Evolutionary conservation across 2,797 vertebrate species (phyloP), one percentile per base, ranked within the genome.

Genomic region (Smutsia temminckii): DNA sequence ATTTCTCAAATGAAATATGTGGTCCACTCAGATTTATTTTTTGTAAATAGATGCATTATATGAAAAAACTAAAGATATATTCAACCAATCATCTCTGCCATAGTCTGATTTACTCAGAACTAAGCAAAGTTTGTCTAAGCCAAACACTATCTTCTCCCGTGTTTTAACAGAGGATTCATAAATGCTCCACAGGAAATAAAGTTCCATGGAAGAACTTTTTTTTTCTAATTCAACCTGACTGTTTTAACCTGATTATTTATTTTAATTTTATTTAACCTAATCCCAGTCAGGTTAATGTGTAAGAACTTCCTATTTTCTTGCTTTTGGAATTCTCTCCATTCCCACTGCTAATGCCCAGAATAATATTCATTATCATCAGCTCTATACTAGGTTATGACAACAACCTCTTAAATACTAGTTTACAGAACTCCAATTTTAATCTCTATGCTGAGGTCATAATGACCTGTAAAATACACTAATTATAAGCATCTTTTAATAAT

Each of bases 1-100:
- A 87, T 93, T 97, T 79, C 46, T 92, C 51, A 57, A 87, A 16
- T 64, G 57, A 1, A 95, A 89, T 55, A 89, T 77, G 49, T 10
- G 89, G 23, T 42, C 37, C 63, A 93, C 29, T 10, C n/a, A 72
- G 18, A 84, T 77, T 92, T 80, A 42, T 32, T 87, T 46, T 64
- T 66, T 72, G 5, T 85, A 91, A 94, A 16, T 16, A 64, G 57
- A 93, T 1, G 91, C 5, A 63, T 61, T 77, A 84, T 8, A 81
- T 78, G 32, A n/a, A 51, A 59, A 57, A 83, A 90, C 16, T 46
- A 64, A 87, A 69, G 42, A 59, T 27, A 72, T 9, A 77, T 32
- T 64, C 61, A 92, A 53, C 12, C 40, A 49, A 66, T 80, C 78
- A 85, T 59, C 37, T 86, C 14, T 77, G 61, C 66, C 66, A 87